Conservation (phyloP, 2,888 invertebrate genomes). For the Mayetiola destructor region DNA sequence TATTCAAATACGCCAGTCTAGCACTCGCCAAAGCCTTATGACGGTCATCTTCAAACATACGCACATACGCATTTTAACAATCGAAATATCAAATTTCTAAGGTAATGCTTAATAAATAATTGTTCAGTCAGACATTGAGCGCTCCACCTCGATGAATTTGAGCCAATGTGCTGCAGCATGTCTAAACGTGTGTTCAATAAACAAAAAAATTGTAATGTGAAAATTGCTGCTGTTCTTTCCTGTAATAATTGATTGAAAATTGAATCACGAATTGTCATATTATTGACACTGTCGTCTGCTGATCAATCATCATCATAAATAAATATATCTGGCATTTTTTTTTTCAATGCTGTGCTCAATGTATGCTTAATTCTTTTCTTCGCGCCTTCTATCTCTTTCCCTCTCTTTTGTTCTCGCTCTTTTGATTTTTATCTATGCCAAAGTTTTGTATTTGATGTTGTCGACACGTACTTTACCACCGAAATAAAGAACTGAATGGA, state of each 20-base stretch:
- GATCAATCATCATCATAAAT: constrained; percentile 13
- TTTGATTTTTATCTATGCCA: not conserved
- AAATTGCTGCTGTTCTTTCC: no score
- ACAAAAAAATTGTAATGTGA: no score
- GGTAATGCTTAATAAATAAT: no score
- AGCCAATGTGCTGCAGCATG: no score
- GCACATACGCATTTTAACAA: no score
- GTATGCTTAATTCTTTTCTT: not conserved
- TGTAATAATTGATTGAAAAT: constrained; percentile 3
- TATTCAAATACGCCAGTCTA: no score
- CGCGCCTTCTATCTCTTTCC: not conserved
- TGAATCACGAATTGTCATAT: constrained; percentile 10
- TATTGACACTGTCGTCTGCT: constrained; percentile 1
- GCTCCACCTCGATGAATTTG: no score
- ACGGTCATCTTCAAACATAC: no score
- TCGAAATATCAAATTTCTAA: no score
- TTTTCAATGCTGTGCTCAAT: not conserved
- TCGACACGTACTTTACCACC: constrained; percentile 1
- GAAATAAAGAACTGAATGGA: not conserved
- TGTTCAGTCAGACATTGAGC: no score
- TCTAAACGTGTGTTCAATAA: no score
- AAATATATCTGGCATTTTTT: constrained; percentile 3
- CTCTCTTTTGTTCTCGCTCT: not conserved
- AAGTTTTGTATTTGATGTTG: not conserved
- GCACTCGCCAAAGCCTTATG: no score